Base-by-base conservation (phyloP, 1,140 invertebrate species). In the Aculops lycopersici region DNA sequence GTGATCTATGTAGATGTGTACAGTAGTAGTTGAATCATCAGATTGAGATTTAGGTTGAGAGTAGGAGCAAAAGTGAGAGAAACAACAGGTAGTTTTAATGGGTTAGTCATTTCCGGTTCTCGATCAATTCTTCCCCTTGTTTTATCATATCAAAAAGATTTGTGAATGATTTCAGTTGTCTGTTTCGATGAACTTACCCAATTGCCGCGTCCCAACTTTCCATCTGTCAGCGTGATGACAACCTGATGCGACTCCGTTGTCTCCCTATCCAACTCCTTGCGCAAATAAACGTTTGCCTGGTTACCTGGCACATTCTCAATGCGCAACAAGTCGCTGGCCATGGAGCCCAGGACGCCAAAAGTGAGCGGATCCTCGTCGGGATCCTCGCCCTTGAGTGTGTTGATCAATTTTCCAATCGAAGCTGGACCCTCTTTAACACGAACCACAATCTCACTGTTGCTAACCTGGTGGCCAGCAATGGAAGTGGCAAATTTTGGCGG, bases 181-280 rank as follows among this genome's bases (percentile, higher is more conserved):
- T 84, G 58, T 40, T 86, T 65, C 51, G 76, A 79, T 59, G 84
- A 79, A 3, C 75, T 81, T 42, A 52, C 51, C 50, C 70, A 83
- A 53, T 79, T 79, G 37, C 74, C 74, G 37, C 78, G 72, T 2
- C 73, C 74, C 18, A 81, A 63, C 50, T 72, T 69, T 37, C 75
- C 76, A 55, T 88, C 80, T 1, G 77, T 84, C 44, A 88, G 56
- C 2, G 79, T 86, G 47, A 88, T 58, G 21, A 86, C 71, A 46
- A 86, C 58, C 36, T 71, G 69, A 53, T 84, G 84, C 57, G 83
- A 79, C 51, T 81, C 77, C 55, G 69, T 66, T 14, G 63, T 61
- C 64, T 88, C 79, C 58, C 79, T 65, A 59, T 86, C 79, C 44
- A 88, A 65, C 59, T 79, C 69, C 61, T 76, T 77, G 56, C 72